A percentile compares a stretch with the other conserved stretches of the same genome.
These are phyloP conservation scores for Gymnosoma rotundatum DNA, from an alignment of 2,888 invertebrate species.

Conservation along the genomic window DNA sequence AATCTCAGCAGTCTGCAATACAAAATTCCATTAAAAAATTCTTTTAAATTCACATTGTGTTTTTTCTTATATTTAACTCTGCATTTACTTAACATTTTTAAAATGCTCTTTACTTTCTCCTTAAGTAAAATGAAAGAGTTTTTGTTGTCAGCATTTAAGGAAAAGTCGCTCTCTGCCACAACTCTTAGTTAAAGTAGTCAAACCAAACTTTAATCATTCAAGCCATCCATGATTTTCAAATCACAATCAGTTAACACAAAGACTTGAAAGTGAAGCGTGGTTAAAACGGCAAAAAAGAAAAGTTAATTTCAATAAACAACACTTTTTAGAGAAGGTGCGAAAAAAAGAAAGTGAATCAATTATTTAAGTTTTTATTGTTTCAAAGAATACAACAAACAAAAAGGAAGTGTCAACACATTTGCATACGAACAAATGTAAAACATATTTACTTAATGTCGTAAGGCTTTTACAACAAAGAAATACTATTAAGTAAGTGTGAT, in stretches of 20 bases:
- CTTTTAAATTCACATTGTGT: too few species aligned
- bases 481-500: constrained; percentile 63
- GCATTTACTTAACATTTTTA: too few species aligned
- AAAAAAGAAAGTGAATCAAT: constrained; percentile 68
- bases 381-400: constrained; percentile 20
- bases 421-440: background rate
- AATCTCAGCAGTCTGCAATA: too few species aligned
- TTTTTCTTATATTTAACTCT: too few species aligned
- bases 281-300: constrained; percentile 50
- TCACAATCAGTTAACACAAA: constrained; percentile 49
- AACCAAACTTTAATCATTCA: constrained; percentile 19
- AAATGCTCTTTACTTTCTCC: too few species aligned
- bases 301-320: constrained; percentile 17
- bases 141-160: background rate
- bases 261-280: constrained; percentile 41
- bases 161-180: background rate
- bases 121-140: background rate
- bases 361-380: constrained; percentile 3
- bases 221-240: constrained; percentile 25
- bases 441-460: constrained; percentile 17
- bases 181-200: constrained; percentile 21
- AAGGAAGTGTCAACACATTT: constrained; percentile 5
- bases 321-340: constrained; percentile 27
- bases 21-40: too few species aligned
- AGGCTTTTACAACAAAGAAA: constrained; percentile 39